These are phyloP conservation scores for Clarias fuscus DNA, from an alignment of 2,797 vertebrate species.

Conservation along the genomic window DNA sequence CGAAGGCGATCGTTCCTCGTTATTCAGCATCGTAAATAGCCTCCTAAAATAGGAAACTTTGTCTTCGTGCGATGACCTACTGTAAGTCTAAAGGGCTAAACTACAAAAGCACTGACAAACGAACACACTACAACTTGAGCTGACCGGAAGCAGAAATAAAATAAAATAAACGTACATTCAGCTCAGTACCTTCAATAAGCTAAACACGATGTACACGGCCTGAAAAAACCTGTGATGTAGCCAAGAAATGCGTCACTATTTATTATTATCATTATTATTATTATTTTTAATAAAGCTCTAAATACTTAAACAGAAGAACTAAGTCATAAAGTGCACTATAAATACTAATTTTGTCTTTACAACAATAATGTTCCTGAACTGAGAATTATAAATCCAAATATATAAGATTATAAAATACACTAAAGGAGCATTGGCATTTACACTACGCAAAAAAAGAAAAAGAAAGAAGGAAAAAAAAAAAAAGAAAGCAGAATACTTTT, in stretches of 20 bases:
- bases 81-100: slow-evolving; percentile 54
- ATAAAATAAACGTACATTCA: slow-evolving; percentile 44
- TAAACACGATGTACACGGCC: slow-evolving; percentile 54
- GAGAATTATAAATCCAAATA: slow-evolving; percentile 66
- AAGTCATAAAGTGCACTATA: slow-evolving; percentile 71
- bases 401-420: slow-evolving; percentile 67
- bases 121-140: slow-evolving; percentile 56
- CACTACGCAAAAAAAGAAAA: slow-evolving; percentile 57
- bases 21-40: slow-evolving; percentile 54
- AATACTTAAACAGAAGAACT: slow-evolving; percentile 62
- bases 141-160: slow-evolving; percentile 15
- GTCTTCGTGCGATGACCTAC: slow-evolving; percentile 54
- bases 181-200: slow-evolving; percentile 65
- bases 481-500: slow-evolving; percentile 60
- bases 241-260: slow-evolving; percentile 58
- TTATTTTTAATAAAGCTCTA: slow-evolving; percentile 57
- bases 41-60: slow-evolving; percentile 53
- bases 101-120: slow-evolving; percentile 58
- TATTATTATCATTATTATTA: slow-evolving; percentile 17
- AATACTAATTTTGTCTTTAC: slow-evolving; percentile 69
- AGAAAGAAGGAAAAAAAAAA: slow-evolving; percentile 36
- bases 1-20: slow-evolving; percentile 53
- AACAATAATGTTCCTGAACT: slow-evolving; percentile 63
- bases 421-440: slow-evolving; percentile 65
- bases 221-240: slow-evolving; percentile 59